Conservation (phyloP, 2,113 vertebrate genomes). For the Bubo bubo region DNA sequence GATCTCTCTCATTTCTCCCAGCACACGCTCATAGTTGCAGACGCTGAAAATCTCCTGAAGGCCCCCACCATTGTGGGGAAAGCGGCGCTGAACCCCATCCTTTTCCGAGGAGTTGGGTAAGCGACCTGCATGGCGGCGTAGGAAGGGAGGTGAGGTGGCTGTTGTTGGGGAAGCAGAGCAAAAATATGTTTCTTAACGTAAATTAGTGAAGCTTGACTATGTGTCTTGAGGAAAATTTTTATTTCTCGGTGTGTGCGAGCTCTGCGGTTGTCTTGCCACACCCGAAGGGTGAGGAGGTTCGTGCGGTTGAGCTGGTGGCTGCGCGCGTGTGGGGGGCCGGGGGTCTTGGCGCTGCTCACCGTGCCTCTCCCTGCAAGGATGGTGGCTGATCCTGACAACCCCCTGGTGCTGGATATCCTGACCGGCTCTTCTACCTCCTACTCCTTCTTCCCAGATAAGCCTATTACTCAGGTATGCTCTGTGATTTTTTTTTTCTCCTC, state of each 20-base stretch:
- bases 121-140: not conserved
- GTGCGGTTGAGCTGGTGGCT: no score
- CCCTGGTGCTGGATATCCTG: conserved; percentile 95
- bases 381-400: conserved; percentile 97
- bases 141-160: not conserved
- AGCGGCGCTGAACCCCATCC: conserved; percentile 84
- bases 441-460: conserved; percentile 94
- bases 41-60: conserved; percentile 92
- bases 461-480: conserved; percentile 87
- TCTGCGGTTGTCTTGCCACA: not conserved
- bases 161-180: not conserved
- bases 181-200: fast-evolving
- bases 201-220: not conserved
- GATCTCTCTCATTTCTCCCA: conserved; percentile 1
- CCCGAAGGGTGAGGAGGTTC: not conserved
- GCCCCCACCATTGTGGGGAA: conserved; percentile 94
- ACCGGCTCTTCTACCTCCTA: conserved; percentile 91
- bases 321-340: fast-evolving
- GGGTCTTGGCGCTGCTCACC: fast-evolving
- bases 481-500: not conserved
- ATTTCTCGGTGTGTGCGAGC: not conserved
- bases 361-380: conserved; percentile 73
- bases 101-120: conserved; percentile 97
- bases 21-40: conserved; percentile 93
- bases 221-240: not conserved